Base-by-base conservation (phyloP, 2,113 vertebrate species). In the Sinocyclocheilus grahami region DNA sequence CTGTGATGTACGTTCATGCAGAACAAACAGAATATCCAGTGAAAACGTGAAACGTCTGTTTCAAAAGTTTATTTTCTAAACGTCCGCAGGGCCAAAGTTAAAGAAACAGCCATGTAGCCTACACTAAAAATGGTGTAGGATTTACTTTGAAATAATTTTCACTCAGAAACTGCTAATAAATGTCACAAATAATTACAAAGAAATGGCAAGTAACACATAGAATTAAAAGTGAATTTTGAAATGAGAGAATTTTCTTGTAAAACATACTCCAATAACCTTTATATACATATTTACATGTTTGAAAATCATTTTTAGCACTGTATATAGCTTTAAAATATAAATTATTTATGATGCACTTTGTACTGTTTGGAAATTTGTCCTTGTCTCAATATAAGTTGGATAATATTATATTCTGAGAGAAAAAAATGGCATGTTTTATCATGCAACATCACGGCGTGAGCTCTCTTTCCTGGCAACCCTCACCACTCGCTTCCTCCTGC, bases 391-490 rank as follows among this genome's bases (percentile, higher is more conserved):
- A 74, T n/a, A 58, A 62, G 33, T 58, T 6, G 51, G 30, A 33
- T 37, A 24, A n/a, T 10, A 72, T 27, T n/a, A 39, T 62, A 27
- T 62, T 63, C 51, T 58, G 53, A 9, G 1, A 63, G 51, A 16
- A 33, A 63, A 82, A 65, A 53, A 82, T 18, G 37, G 42, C 12
- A 82, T 63, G 78, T 82, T 86, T 80, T 39, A 30, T 42, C 53
- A 63, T n/a, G 53, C 55, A 62, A 80, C 67, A 75, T 75, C 85
- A 11, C 18, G 42, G 37, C 18, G 2, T 82, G 53, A 75, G 78
- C 71, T 81, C 53, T 75, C 13, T 75, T 81, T 75, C 78, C 78
- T 82, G 67, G n/a, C 39, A 76, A 51, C 27, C 53, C 14, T 60
- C 16, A 58, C 67, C 55, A 12, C 37, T 67, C 4, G 27, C 20